Evolutionary conservation across 1,140 invertebrate genomes (phyloP).

Genomic region (Drosophila neocordata): DNA sequence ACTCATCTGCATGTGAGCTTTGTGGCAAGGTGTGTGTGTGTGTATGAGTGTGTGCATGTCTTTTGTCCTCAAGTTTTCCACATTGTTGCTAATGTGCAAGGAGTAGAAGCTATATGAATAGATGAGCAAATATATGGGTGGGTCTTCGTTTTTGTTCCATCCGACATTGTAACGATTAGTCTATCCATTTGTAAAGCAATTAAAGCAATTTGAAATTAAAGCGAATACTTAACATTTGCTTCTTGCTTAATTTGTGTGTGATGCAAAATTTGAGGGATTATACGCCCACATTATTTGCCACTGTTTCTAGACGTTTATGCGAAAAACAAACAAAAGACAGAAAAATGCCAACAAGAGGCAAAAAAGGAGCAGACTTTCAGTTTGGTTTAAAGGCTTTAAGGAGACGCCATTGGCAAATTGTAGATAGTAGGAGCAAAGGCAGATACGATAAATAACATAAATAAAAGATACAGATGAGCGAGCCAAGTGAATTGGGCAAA

Average conservation of each 20-base stretch:
- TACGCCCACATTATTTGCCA: conserved; percentile 15
- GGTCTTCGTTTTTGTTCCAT: conserved; percentile 40
- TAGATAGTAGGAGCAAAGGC: conserved; percentile 21
- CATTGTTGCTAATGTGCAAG: conserved; percentile 64
- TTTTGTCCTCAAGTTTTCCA: conserved; percentile 66
- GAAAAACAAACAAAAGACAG: conserved; percentile 39
- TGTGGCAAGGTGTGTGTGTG: conserved; percentile 31
- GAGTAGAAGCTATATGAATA: not conserved
- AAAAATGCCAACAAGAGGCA: conserved; percentile 35
- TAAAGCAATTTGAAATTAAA: conserved; percentile 75
- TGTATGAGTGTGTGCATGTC: conserved; percentile 34
- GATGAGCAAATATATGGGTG: conserved; percentile 7
- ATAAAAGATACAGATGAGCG: conserved; percentile 64
- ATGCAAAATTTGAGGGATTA: conserved; percentile 61
- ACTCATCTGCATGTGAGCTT: conserved; percentile 62
- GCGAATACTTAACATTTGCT: conserved; percentile 68
- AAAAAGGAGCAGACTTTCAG: conserved; percentile 14
- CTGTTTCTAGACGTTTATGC: not conserved
- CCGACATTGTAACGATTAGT: conserved; percentile 47
- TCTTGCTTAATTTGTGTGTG: conserved; percentile 60
- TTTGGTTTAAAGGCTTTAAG: conserved; percentile 70
- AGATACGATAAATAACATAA: conserved; percentile 77
- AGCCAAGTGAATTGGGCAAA: conserved; percentile 62
- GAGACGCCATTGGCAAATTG: not conserved
- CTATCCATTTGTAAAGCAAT: conserved; percentile 71